These are phyloP conservation scores for Colletes collaris DNA, from an alignment of 2,888 invertebrate genomes.

Conservation along the genomic window DNA sequence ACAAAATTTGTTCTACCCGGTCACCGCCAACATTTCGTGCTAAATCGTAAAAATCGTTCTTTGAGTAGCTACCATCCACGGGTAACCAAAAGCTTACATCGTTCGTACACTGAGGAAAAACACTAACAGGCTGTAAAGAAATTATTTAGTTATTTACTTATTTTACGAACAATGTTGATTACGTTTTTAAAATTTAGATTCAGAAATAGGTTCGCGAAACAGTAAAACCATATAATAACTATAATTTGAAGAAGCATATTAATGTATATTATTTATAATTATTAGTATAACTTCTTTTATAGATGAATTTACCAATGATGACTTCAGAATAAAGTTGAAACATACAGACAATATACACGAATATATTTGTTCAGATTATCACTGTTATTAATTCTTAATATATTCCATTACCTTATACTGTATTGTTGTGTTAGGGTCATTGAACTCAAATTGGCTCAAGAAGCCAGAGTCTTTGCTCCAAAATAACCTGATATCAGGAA, in stretches of 20 bases:
- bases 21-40: constrained; percentile 95
- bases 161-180: not conserved
- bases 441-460: constrained; percentile 92
- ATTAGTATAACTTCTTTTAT: too few relatives aligned
- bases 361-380: too few relatives aligned
- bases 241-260: too few relatives aligned
- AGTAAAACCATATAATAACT: too few relatives aligned
- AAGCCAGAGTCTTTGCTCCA: constrained; percentile 98
- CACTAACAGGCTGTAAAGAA: constrained; percentile 88
- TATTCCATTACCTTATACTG: constrained; percentile 87
- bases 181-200: not conserved
- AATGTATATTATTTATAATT: too few relatives aligned
- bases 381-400: not conserved
- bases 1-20: constrained; percentile 94
- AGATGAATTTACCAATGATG: too few relatives aligned
- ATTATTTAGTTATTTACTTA: constrained; percentile 28
- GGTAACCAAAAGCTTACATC: constrained; percentile 99
- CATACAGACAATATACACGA: too few relatives aligned
- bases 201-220: too few relatives aligned
- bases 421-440: constrained; percentile 87
- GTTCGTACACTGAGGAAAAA: constrained; percentile 93
- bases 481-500: constrained; percentile 98
- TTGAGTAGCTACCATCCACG: constrained; percentile 86
- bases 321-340: too few relatives aligned
- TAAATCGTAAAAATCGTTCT: constrained; percentile 96